Percentiles rank a stretch among this genome's conserved stretches.
Evolutionary conservation across 2,113 vertebrate species (phyloP).

Genomic region (Azemiops feae): DNA sequence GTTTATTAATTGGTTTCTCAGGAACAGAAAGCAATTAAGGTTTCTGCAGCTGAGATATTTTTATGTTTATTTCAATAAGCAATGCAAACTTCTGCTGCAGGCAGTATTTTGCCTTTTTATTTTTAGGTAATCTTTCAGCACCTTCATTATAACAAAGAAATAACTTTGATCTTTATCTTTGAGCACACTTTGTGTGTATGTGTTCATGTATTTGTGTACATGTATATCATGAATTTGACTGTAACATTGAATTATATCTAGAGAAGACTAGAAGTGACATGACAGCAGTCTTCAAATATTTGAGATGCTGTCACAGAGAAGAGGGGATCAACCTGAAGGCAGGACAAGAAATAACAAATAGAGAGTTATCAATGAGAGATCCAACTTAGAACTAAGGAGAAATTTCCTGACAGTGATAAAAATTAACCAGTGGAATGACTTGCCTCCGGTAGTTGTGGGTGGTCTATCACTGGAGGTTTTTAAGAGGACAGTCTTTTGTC

Average conservation of each 20-base stretch:
- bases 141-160: background rate
- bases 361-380: background rate
- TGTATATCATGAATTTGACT: background rate
- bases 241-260: background rate
- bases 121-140: slow-evolving; percentile 12
- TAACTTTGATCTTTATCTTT: background rate
- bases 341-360: background rate
- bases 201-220: background rate
- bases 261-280: background rate
- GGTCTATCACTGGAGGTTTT: background rate
- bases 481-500: background rate
- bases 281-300: background rate
- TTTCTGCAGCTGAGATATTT: slow-evolving; percentile 30
- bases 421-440: background rate
- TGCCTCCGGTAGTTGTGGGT: background rate
- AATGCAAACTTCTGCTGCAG: background rate
- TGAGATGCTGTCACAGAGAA: background rate
- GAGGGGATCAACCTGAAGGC: background rate
- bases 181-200: accelerated
- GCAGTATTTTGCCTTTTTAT: slow-evolving; percentile 13
- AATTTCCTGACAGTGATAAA: background rate
- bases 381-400: background rate
- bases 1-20: slow-evolving; percentile 45
- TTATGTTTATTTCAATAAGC: slow-evolving; percentile 33
- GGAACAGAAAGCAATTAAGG: slow-evolving; percentile 42